Percentiles rank a stretch among this genome's conserved stretches.
phyloP scores from a whole-genome alignment of 2,888 invertebrate species.

The Morpho helenor region DNA sequence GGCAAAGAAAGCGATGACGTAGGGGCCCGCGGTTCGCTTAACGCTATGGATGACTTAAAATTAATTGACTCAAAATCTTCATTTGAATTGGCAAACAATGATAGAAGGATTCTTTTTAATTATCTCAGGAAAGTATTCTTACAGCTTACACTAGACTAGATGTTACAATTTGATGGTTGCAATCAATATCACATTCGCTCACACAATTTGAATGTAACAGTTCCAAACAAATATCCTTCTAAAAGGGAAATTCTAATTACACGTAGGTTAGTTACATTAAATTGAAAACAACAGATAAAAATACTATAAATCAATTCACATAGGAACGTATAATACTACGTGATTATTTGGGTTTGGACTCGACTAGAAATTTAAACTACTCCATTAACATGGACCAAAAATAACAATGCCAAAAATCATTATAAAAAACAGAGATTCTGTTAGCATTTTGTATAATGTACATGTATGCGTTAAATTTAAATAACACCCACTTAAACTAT shows the following conservation, averaged over 20 bases:
- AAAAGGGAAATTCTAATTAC: constrained; percentile 57
- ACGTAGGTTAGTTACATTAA: constrained; percentile 42
- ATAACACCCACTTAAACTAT: constrained; percentile 52
- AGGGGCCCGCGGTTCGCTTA: constrained; percentile 51
- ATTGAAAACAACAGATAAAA: constrained; percentile 34
- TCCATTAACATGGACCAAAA: constrained; percentile 35
- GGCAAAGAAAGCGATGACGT: constrained; percentile 64
- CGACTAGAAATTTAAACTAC: constrained; percentile 66
- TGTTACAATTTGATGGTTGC: constrained; percentile 50
- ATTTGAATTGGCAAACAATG: constrained; percentile 55
- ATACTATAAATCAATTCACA: constrained; percentile 41
- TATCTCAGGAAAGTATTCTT: constrained; percentile 37
- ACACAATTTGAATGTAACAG: constrained; percentile 52
- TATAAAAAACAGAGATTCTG: constrained; percentile 34
- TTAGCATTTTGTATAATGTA: constrained; percentile 42
- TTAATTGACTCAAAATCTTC: constrained; percentile 70
- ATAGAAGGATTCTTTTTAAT: constrained; percentile 30
- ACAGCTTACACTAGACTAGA: constrained; percentile 55
- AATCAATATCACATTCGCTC: constrained; percentile 62
- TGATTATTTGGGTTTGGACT: constrained; percentile 61
- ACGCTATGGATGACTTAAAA: constrained; percentile 74
- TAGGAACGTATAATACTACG: constrained; percentile 64
- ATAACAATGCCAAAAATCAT: constrained; percentile 45
- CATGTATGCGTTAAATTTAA: constrained; percentile 30
- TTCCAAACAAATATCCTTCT: constrained; percentile 43